Conservation (phyloP, 2,113 vertebrate genomes). For the Pollachius pollachius region DNA sequence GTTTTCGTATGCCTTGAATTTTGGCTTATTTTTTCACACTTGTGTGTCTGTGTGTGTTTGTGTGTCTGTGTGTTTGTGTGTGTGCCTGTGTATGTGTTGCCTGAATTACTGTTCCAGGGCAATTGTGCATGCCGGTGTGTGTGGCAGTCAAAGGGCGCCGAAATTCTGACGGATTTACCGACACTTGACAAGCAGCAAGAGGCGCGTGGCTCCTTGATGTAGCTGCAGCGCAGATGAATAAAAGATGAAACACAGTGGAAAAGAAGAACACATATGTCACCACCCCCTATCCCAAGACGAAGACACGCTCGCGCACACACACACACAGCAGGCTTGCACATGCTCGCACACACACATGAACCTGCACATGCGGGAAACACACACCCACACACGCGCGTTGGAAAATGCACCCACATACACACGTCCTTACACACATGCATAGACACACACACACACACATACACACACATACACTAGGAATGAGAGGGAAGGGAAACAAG, state of each 20-base stretch:
- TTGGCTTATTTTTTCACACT: not conserved
- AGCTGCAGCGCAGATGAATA: conserved; percentile 66
- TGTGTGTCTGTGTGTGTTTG: not conserved
- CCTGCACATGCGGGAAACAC: conserved; percentile 13
- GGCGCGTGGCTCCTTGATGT: conserved; percentile 68
- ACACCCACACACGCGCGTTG: too few relatives aligned
- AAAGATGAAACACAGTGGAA: conserved; percentile 70
- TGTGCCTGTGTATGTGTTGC: conserved; percentile 22
- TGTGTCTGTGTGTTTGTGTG: not conserved
- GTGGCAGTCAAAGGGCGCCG: conserved; percentile 32
- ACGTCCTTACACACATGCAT: too few relatives aligned
- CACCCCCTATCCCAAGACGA: conserved; percentile 45
- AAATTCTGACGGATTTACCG: conserved; percentile 64
- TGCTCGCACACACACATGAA: conserved; percentile 7
- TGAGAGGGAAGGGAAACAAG: conserved; percentile 11
- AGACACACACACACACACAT: not conserved
- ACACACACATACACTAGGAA: too few relatives aligned
- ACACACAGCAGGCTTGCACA: conserved; percentile 19
- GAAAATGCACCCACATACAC: too few relatives aligned
- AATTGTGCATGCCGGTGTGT: conserved; percentile 20
- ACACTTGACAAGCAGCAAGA: conserved; percentile 67
- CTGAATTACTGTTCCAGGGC: too few relatives aligned
- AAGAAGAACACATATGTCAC: conserved; percentile 61
- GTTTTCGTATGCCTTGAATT: too few relatives aligned
- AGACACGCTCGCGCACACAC: conserved; percentile 14